phyloP scores from a whole-genome alignment of 1,140 invertebrate genomes.

The Caenorhabditis latens region DNA sequence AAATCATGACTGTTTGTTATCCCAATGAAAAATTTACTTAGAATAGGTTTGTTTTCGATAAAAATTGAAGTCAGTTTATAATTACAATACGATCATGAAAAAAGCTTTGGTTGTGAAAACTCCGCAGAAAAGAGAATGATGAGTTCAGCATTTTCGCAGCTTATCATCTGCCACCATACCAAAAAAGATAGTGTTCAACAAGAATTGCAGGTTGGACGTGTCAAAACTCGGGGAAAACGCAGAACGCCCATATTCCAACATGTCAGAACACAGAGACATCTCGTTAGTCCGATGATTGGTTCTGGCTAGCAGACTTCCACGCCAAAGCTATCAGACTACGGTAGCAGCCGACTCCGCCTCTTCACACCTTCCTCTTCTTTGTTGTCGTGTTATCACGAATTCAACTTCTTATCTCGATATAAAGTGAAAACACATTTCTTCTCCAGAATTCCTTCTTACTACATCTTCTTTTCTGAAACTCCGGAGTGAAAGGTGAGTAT shows the following conservation, averaged over 20 bases:
- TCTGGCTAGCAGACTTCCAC: neutral
- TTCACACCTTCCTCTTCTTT: constrained; percentile 22
- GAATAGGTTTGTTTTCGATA: neutral
- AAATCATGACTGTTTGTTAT: neutral
- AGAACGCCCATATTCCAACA: neutral
- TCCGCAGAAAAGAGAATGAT: no score
- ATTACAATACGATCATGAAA: no score
- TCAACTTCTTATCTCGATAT: neutral
- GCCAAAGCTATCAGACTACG: neutral
- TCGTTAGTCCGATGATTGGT: constrained; percentile 1
- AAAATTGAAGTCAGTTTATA: no score
- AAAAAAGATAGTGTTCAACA: no score
- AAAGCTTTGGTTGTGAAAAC: no score
- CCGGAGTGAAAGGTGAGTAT: neutral
- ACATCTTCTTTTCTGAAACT: no score
- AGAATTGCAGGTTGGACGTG: no score
- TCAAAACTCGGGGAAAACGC: neutral
- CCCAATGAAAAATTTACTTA: no score
- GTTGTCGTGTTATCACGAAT: constrained; percentile 36
- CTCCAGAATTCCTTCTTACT: no score
- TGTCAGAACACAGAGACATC: neutral
- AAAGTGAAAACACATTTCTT: neutral
- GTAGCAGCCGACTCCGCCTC: constrained; percentile 8
- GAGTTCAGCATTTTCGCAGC: no score
- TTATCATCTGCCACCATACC: no score